Base-by-base conservation (phyloP, 2,797 vertebrate genomes). In the Gadopsis marmoratus region DNA sequence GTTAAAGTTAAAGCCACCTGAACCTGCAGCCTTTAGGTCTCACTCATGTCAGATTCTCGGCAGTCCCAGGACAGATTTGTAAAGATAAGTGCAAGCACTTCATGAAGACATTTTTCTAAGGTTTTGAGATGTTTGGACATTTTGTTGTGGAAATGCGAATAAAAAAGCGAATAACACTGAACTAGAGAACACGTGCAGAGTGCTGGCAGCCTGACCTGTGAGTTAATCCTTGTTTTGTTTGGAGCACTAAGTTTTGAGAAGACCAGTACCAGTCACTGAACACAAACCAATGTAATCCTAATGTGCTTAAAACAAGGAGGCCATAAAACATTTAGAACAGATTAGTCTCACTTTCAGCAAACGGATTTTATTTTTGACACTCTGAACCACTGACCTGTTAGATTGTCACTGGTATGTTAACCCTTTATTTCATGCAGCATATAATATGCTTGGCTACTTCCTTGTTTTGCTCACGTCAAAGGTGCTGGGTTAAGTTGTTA, bases 211-310 rank as follows among this genome's bases (percentile, higher is more conserved):
- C 56, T 76, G 78, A 86, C 72, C 51, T 26, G 21, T 31, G 50
- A 68, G 73, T 73, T 92, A 90, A 91, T 93, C 86, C 87, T 77
- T 81, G 69, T 87, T 90, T 85, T 86, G 67, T 85, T 76, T 83
- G 50, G 64, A 86, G 37, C 39, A 37, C 71, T 47, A 79, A 78
- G 79, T 90, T 91, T 73, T 59, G 75, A 69, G 68, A 72, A 76
- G 47, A 76, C 76, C 65, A 53, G 89, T 87, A 87, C 90, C 88
- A 89, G 86, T 58, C 85, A 76, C 82, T 65, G 86, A 69, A 73
- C 58, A 55, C 51, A 72, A 63, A 56, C 1, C n/a, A 58, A 23
- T 54, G 39, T 84, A 86, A 86, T 91, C 76, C 29, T 69, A 86
- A 87, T 58, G 37, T 79, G 68, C 65, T 89, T 84, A 74, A 85